Base-by-base conservation (phyloP, 2,888 invertebrate species). In the Ischnura elegans region DNA sequence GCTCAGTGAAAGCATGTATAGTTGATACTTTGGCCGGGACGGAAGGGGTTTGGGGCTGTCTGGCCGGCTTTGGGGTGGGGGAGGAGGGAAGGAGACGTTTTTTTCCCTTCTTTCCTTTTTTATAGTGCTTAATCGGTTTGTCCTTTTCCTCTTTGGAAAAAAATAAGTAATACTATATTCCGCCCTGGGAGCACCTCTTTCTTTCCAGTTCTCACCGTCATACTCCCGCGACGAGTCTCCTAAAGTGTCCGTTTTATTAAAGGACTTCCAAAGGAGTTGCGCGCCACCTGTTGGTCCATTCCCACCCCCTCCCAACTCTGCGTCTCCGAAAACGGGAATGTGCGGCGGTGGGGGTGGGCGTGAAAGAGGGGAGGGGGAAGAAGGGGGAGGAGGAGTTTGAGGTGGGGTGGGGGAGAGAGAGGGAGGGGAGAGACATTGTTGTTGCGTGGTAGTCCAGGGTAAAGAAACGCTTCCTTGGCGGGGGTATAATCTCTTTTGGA, bases 261-360 rank as follows among this genome's bases (percentile, higher is more conserved):
- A 66, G 90, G 90, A 61, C 76, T 76, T 76, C 76, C 76, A 76
- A 76, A 76, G 86, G 45, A 86, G n/a, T 46, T 46, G 46, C 86
- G 86, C 86, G 86, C 90, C 90, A 90, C 90, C 90, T 66, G 90
- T 90, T 90, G 90, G 90, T 43, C 90, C 61, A 55, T n/a, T n/a
- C 25, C 42, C 36, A 51, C 19, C 51, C 51, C 19, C 51, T 10
- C 25, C 19, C 61, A 61, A 1, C 61, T 8, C 61, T 16, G 8
- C 61, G 25, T 2, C 51, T 43, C 90, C 43, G 61, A 66, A 90
- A 90, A 76, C 76, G 76, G 76, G 76, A 76, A 76, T 76, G 76
- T 25, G 76, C 76, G 76, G 36, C 10, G 76, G 76, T 76, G 36
- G 13, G 36, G 76, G 61, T 25, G 61, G 61, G 61, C 5, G 16